Base-by-base conservation (phyloP, 2,113 vertebrate species). In the Melanostigma gelatinosum region DNA sequence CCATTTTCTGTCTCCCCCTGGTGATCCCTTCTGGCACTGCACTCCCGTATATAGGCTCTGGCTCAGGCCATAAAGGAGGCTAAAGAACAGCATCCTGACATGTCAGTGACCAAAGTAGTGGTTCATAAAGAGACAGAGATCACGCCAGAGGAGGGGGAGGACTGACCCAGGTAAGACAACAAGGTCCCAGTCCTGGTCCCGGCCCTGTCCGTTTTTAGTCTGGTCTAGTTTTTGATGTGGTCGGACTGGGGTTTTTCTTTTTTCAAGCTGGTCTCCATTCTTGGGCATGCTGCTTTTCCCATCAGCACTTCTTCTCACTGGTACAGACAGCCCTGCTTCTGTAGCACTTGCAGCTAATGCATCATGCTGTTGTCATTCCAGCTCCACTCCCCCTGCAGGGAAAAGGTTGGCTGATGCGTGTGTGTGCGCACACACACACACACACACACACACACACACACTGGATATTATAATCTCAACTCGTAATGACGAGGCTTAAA, bases 81-180 rank as follows among this genome's bases (percentile, higher is more conserved):
- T 95, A 99, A 99, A 98, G 98, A 99, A 95, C 98, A 99, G 96
- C 98, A 99, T 95, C 98, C 98, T 95, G 98, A 99, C 96, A 99
- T 99, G 98, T 98, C 98, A 95, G 97, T 99, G 96, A 99, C 97
- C 97, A 99, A 99, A 96, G 98, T 99, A 97, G 98, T 99, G 96
- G 98, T 99, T 93, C 98, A 99, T 97, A 99, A 99, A 98, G 98
- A 99, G 94, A 99, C 97, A 94, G 98, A 99, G 96, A 97, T 99
- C 96, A 97, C 97, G 66, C 94, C 97, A 77, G 97, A 97, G 93
- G 97, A 98, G 87, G 97, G 96, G 93, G 97, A 98, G 95, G 96
- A 98, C 94, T 98, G 96, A 99, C 93, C 85, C 96, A 99, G 98
- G 98, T 99, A 97, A 99, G 98, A 95, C 89, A 80, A 87, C 29